phyloP scores from a whole-genome alignment of 2,888 invertebrate species.

The Melanotus villosus region DNA sequence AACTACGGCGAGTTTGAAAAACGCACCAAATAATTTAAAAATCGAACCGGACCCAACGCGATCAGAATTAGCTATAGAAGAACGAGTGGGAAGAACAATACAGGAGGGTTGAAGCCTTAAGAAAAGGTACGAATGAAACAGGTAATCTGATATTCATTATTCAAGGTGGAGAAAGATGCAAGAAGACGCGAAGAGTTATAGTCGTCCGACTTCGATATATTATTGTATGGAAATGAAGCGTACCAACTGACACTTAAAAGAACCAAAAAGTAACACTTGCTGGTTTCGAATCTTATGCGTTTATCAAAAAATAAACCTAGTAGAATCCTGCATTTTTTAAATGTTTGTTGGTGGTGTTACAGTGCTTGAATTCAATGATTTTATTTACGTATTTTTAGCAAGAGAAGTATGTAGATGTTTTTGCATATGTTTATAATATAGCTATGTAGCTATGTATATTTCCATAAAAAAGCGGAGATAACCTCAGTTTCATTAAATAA shows the following conservation, averaged over 20 bases:
- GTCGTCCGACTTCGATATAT: slow-evolving; percentile 25
- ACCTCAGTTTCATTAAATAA: too few species aligned
- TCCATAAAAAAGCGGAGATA: too few species aligned
- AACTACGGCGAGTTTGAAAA: neutral
- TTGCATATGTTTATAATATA: too few species aligned
- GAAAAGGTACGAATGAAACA: neutral
- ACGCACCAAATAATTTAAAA: slow-evolving; percentile 28
- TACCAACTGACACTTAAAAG: slow-evolving; percentile 16
- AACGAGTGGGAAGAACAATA: slow-evolving; percentile 37
- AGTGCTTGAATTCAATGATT: too few species aligned
- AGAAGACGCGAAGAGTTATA: slow-evolving; percentile 31
- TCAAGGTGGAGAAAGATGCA: slow-evolving; percentile 30
- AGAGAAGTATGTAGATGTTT: too few species aligned
- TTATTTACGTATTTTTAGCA: too few species aligned
- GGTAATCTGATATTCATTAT: slow-evolving; percentile 35
- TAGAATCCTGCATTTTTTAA: too few species aligned
- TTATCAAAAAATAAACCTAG: slow-evolving; percentile 30
- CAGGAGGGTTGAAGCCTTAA: neutral
- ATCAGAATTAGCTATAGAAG: slow-evolving; percentile 28
- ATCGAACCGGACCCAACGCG: slow-evolving; percentile 21
- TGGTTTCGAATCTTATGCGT: slow-evolving; percentile 9
- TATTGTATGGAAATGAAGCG: slow-evolving; percentile 45
- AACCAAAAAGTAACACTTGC: slow-evolving; percentile 11
- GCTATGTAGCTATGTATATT: too few species aligned
- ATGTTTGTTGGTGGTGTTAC: too few species aligned